phyloP scores from a whole-genome alignment of 1,140 invertebrate genomes.

The Whitmania pigra region DNA sequence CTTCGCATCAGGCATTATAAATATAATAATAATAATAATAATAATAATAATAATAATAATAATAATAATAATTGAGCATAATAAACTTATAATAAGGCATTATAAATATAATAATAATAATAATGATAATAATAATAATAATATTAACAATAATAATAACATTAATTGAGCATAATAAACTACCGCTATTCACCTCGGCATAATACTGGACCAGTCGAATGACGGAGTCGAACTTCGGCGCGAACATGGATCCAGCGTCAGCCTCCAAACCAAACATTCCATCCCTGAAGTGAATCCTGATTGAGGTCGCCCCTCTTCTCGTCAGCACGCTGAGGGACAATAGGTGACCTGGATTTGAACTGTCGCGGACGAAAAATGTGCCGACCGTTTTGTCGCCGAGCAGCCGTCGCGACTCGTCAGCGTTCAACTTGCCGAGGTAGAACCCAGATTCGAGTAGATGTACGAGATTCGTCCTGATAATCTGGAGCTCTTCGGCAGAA shows the following conservation, averaged over 20 bases:
- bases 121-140: no score
- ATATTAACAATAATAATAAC: no score
- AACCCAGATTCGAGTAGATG: slow-evolving; percentile 1
- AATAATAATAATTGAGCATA: no score
- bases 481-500: not conserved
- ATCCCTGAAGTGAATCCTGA: not conserved
- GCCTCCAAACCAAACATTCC: not conserved
- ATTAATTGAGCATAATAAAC: no score
- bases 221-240: not conserved
- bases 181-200: not conserved
- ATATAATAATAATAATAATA: no score
- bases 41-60: no score
- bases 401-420: slow-evolving; percentile 2
- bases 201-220: not conserved
- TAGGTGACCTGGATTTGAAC: not conserved
- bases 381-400: not conserved
- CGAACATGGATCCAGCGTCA: not conserved
- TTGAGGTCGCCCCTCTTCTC: not conserved
- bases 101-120: no score
- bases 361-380: not conserved
- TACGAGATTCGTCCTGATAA: not conserved
- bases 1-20: no score
- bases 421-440: not conserved
- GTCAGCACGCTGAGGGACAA: slow-evolving; percentile 9
- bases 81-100: no score